A percentile compares a stretch with the other conserved stretches of the same genome.
phyloP scores from a whole-genome alignment of 2,888 invertebrate species.

The Gortyna flavago region DNA sequence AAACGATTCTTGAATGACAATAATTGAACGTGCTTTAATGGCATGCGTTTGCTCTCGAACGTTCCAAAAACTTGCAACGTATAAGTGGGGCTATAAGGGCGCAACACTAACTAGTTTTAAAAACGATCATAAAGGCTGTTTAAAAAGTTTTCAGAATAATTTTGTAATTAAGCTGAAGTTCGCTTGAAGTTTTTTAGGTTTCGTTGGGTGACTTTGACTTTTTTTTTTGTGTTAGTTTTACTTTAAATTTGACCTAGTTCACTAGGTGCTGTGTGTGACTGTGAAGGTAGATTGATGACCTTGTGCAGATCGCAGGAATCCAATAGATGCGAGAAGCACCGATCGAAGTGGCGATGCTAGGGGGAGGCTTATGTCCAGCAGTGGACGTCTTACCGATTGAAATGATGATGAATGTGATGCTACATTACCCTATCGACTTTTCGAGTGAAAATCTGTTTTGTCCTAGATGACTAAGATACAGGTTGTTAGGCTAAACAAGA shows the following conservation, averaged over 20 bases:
- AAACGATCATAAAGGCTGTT: not conserved
- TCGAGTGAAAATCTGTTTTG: too few relatives aligned
- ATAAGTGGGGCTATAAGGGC: too few relatives aligned
- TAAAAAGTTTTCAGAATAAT: slow-evolving; percentile 17
- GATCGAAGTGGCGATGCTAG: too few relatives aligned
- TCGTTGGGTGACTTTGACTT: not conserved
- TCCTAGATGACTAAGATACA: too few relatives aligned
- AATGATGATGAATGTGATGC: too few relatives aligned
- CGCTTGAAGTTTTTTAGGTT: slow-evolving; percentile 2
- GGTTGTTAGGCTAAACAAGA: too few relatives aligned
- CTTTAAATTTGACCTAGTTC: slow-evolving; percentile 8
- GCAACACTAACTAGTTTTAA: not conserved
- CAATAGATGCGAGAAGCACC: not conserved
- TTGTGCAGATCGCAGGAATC: too few relatives aligned
- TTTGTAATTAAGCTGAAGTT: slow-evolving; percentile 31
- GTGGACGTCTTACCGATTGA: too few relatives aligned
- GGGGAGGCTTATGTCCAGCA: too few relatives aligned
- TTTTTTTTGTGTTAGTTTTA: slow-evolving; percentile 8
- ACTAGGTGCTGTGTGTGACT: not conserved
- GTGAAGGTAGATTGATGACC: not conserved
- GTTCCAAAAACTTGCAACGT: too few relatives aligned
- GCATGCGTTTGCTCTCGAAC: too few relatives aligned
- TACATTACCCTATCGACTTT: too few relatives aligned
- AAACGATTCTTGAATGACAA: not conserved
- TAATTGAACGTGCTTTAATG: not conserved